phyloP scores from a whole-genome alignment of 2,113 vertebrate genomes.

The Oncorhynchus gorbuscha region DNA sequence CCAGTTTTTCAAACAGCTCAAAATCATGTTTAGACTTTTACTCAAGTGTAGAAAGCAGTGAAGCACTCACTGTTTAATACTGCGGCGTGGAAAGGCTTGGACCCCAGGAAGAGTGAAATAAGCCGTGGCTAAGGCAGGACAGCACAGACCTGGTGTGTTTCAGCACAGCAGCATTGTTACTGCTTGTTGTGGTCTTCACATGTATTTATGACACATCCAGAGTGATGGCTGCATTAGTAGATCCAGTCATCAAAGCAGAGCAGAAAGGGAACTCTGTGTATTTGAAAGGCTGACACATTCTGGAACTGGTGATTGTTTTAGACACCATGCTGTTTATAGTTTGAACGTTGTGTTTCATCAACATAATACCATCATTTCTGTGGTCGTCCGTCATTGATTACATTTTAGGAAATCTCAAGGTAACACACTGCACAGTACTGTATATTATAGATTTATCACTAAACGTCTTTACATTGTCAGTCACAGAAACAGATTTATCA shows the following conservation, averaged over 20 bases:
- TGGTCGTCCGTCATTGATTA: too few species aligned
- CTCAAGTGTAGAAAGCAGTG: not conserved
- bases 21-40: too few species aligned
- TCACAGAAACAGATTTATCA: too few species aligned
- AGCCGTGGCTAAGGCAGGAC: slow-evolving; percentile 7
- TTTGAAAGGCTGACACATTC: not conserved
- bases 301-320: not conserved
- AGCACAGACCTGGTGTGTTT: slow-evolving; percentile 4
- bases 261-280: not conserved
- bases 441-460: too few species aligned
- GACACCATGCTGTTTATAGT: not conserved
- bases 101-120: slow-evolving; percentile 2
- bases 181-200: not conserved
- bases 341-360: not conserved
- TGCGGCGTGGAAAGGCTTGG: too few species aligned
- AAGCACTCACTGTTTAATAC: slow-evolving; percentile 3
- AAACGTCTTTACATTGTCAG: too few species aligned
- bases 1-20: not conserved
- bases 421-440: too few species aligned
- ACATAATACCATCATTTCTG: not conserved
- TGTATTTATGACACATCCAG: not conserved
- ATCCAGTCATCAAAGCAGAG: slow-evolving; percentile 7
- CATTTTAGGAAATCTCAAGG: too few species aligned
- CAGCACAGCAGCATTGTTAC: not conserved
- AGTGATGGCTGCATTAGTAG: slow-evolving; percentile 14